Evolutionary conservation across 2,797 vertebrate genomes (phyloP).

Genomic region (Lagodon rhomboides): DNA sequence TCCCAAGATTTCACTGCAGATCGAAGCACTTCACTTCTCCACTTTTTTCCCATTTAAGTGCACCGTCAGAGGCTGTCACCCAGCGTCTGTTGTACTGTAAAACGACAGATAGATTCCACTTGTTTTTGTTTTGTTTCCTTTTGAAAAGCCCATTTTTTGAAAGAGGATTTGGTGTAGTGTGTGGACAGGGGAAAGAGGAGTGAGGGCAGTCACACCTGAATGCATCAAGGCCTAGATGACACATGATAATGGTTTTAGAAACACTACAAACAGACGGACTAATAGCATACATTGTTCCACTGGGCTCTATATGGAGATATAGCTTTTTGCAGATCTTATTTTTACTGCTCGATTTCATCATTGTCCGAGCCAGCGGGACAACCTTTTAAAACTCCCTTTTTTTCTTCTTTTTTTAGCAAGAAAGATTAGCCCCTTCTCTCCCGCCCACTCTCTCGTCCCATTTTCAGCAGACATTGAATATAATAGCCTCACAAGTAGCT

Average conservation of each 20-base stretch:
- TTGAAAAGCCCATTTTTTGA: slow-evolving; percentile 28
- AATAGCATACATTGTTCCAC: not conserved
- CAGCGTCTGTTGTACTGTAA: slow-evolving; percentile 7
- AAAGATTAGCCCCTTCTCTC: slow-evolving; percentile 16
- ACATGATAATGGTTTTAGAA: slow-evolving; percentile 21
- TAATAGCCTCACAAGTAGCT: slow-evolving; percentile 9
- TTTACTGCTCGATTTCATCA: not conserved
- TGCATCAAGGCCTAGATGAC: slow-evolving; percentile 9
- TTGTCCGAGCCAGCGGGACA: not conserved
- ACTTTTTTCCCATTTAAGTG: slow-evolving; percentile 38
- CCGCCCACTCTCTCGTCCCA: not conserved
- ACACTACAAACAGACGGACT: slow-evolving; percentile 13
- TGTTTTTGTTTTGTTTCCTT: slow-evolving; percentile 14
- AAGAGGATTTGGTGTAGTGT: not conserved
- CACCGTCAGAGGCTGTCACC: slow-evolving; percentile 13
- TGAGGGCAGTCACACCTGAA: slow-evolving; percentile 8
- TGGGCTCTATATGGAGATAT: not conserved
- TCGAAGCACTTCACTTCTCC: slow-evolving; percentile 7
- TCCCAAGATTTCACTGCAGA: slow-evolving; percentile 10
- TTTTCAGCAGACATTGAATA: slow-evolving; percentile 16
- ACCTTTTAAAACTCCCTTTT: not conserved
- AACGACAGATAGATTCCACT: slow-evolving; percentile 10
- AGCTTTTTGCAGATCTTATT: not conserved
- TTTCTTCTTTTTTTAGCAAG: not conserved
- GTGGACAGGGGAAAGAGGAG: not conserved